These are phyloP conservation scores for Epinotia ramella DNA, from an alignment of 2,888 invertebrate species.

Conservation along the genomic window DNA sequence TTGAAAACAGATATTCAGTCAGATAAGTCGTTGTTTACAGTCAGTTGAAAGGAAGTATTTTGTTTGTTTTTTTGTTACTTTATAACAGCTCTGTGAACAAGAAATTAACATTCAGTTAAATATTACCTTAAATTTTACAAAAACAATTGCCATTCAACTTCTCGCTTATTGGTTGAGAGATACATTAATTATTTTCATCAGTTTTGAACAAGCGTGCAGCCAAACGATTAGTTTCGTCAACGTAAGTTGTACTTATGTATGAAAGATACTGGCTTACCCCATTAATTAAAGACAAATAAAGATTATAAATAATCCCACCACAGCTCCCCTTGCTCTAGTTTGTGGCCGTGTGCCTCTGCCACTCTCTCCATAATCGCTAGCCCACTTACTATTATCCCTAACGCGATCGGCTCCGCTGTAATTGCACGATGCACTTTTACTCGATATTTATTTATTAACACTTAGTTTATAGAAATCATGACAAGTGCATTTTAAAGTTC, in stretches of 20 bases:
- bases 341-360: neutral
- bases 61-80: too few relatives aligned
- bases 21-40: neutral
- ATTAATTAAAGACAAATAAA: neutral
- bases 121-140: too few relatives aligned
- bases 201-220: too few relatives aligned
- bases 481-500: neutral
- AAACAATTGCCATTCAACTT: too few relatives aligned
- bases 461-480: neutral
- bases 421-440: slow-evolving; percentile 68
- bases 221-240: too few relatives aligned
- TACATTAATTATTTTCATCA: too few relatives aligned
- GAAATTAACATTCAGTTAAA: too few relatives aligned
- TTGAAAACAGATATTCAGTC: neutral
- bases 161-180: too few relatives aligned
- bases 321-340: slow-evolving; percentile 14
- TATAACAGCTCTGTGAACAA: too few relatives aligned
- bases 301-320: neutral
- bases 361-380: slow-evolving; percentile 73
- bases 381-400: slow-evolving; percentile 66
- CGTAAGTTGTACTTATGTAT: too few relatives aligned
- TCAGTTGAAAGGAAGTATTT: too few relatives aligned
- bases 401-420: slow-evolving; percentile 75
- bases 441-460: slow-evolving; percentile 28
- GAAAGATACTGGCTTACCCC: too few relatives aligned